Conservation (phyloP, 2,888 invertebrate species). For the Lasius fuliginosus region DNA sequence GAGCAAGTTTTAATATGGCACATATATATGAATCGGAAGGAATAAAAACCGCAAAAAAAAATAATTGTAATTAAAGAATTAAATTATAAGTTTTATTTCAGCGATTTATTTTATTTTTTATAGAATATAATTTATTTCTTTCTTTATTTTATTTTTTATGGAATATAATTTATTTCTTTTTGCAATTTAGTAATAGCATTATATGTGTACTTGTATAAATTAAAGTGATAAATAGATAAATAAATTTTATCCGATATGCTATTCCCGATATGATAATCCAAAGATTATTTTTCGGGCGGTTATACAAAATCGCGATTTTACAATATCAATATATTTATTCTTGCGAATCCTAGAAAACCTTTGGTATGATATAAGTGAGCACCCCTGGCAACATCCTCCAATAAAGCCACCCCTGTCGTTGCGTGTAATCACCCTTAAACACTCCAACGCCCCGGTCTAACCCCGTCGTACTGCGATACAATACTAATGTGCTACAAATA, state of each 20-base stretch:
- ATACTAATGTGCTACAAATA: constrained; percentile 86
- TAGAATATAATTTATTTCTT: background rate
- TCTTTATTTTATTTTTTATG: background rate
- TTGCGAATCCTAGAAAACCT: background rate
- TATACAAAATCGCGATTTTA: background rate
- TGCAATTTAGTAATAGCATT: background rate
- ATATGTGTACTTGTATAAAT: background rate
- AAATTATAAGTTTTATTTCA: background rate
- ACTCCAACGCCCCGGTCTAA: constrained; percentile 84
- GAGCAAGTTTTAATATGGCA: background rate
- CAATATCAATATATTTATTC: background rate
- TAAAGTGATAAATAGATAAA: background rate
- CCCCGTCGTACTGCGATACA: constrained; percentile 81
- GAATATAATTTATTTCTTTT: background rate
- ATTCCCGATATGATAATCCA: background rate
- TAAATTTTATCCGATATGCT: background rate
- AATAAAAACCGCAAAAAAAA: background rate
- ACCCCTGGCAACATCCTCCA: constrained; percentile 81
- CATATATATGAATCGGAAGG: background rate
- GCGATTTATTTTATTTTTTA: background rate
- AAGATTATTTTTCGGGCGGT: background rate
- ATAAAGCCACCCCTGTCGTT: constrained; percentile 86
- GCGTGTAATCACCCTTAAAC: constrained; percentile 86
- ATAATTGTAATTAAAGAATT: background rate
- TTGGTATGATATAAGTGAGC: constrained; percentile 73